Base-by-base conservation (phyloP, 2,888 invertebrate genomes). In the Drosophila robusta region DNA sequence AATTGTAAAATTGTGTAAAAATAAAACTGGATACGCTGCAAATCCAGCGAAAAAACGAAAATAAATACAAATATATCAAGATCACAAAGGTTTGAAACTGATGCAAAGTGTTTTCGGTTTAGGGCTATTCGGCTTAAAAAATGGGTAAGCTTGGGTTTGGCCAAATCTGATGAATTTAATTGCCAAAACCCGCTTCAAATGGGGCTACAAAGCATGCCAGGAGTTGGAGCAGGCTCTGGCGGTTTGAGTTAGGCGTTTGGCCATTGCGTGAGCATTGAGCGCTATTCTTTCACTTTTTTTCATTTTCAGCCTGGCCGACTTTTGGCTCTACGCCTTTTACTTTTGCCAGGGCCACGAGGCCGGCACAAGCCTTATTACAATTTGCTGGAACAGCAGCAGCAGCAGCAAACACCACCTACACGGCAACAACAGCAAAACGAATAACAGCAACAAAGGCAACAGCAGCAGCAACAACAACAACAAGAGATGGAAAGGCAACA, bases 361-460 rank as follows among this genome's bases (percentile, higher is more conserved):
- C 64, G 62, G 56, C 70, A 62, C 75, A 84, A 70, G 60, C 81
- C 73, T 79, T 87, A 81, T 85, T 79, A 80, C 75, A 85, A 78
- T 74, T 74, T 62, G 66, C 63, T 64, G 62, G 57, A 86, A 64
- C 38, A 66, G 29, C 46, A 62, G 29, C 41, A 62, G 29, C 41
- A 63, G 54, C 47, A 61, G 14, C 56, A 63, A 54, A 44, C 56
- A 50, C 45, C 66, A 66, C 67, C 60, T 61, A 72, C 73, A 56
- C 51, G 56, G 9, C 42, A 62, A 55, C 34, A 66, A 18, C 14
- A 56, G 41, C 49, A 60, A 45, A 29, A 34, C 32, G 11, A 11
- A 32, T 14, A 29, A 8, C 42, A 42, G 8, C 18, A 50, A 29
- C 29, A 55, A 39, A 44, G 61, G 62, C 56, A 67, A 52, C 24